phyloP scores from a whole-genome alignment of 2,113 vertebrate species.

The Rhinogobius similis region DNA sequence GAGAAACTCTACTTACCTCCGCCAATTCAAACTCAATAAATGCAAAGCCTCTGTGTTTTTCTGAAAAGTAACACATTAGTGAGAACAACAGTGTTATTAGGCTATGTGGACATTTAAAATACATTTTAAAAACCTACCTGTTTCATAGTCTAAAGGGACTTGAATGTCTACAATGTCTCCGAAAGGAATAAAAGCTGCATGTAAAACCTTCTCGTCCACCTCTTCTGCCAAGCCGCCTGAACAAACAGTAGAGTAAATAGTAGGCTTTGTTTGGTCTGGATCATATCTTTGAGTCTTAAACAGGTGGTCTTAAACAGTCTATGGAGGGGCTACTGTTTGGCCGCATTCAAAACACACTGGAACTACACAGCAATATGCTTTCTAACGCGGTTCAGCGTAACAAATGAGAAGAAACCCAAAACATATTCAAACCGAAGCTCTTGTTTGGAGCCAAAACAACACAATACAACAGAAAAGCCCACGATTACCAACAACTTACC shows the following conservation, averaged over 20 bases:
- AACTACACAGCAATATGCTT: not conserved
- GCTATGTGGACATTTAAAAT: not conserved
- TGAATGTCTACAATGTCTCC: slow-evolving; percentile 96
- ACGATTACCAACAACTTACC: slow-evolving; percentile 55
- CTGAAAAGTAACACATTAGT: slow-evolving; percentile 65
- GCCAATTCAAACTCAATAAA: slow-evolving; percentile 95
- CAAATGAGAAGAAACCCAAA: not conserved
- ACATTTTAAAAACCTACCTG: slow-evolving; percentile 73
- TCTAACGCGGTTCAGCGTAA: not conserved
- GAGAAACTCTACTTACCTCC: slow-evolving; percentile 82
- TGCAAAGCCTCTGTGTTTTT: slow-evolving; percentile 96
- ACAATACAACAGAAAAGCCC: not conserved
- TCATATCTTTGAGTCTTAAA: not conserved
- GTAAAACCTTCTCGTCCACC: slow-evolving; percentile 94
- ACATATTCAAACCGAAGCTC: not conserved
- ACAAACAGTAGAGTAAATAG: not conserved
- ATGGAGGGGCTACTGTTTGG: not conserved
- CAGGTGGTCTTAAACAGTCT: not conserved
- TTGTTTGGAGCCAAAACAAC: not conserved
- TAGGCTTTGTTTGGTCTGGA: not conserved
- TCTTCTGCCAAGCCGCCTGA: slow-evolving; percentile 95
- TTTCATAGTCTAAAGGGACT: slow-evolving; percentile 96
- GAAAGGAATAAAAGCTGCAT: slow-evolving; percentile 95
- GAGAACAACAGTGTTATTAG: not conserved
- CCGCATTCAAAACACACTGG: not conserved